Evolutionary conservation across 2,797 vertebrate genomes (phyloP).

Genomic region (Heteromormyrus szaboi): DNA sequence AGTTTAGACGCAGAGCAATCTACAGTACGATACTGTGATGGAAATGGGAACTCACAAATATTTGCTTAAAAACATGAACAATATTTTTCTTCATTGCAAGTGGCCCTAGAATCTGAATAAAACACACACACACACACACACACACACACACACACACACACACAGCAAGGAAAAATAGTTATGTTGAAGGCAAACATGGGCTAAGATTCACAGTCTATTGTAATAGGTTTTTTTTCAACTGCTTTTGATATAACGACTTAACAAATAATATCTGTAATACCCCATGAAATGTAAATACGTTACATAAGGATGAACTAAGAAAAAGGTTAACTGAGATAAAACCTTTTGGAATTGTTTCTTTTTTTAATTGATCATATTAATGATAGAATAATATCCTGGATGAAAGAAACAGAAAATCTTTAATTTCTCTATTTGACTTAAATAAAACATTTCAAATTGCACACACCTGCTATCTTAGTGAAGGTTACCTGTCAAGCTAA

Average conservation of each 20-base stretch:
- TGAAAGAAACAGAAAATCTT: background rate
- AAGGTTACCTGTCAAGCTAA: background rate
- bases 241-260: conserved; percentile 23
- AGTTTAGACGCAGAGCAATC: background rate
- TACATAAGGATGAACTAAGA: background rate
- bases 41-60: background rate
- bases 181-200: background rate
- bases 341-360: background rate
- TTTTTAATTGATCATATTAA: background rate
- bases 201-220: conserved; percentile 64
- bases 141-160: background rate
- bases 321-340: background rate
- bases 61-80: background rate
- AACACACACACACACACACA: background rate
- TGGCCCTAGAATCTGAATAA: background rate
- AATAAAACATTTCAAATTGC: background rate
- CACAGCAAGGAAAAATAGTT: background rate
- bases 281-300: background rate
- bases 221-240: conserved; percentile 74
- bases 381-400: background rate
- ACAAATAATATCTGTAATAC: background rate
- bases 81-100: background rate
- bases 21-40: background rate
- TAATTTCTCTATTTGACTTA: background rate
- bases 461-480: background rate